phyloP scores from a whole-genome alignment of 1,140 invertebrate species.

The Plutomurus gul region DNA sequence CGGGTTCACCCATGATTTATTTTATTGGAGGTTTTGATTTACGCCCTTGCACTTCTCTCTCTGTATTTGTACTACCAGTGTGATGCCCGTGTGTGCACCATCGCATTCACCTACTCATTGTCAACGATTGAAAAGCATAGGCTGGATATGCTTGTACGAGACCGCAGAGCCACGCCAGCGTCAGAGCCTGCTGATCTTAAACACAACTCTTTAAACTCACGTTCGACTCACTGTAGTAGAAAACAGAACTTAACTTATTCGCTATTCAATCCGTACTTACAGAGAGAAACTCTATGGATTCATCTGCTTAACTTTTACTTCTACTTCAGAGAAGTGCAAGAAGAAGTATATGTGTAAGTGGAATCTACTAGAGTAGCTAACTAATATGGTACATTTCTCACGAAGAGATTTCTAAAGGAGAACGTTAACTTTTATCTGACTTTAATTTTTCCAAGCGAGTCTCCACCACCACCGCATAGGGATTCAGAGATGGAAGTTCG shows the following conservation, averaged over 20 bases:
- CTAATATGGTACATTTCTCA: too few relatives aligned
- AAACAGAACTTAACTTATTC: background rate
- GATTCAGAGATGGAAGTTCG: background rate
- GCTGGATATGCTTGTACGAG: background rate
- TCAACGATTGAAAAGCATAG: background rate
- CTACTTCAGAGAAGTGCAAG: background rate
- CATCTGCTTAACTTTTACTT: background rate
- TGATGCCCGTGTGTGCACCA: background rate
- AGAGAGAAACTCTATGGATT: background rate
- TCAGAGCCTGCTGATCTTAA: background rate
- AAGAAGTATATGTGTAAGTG: too few relatives aligned
- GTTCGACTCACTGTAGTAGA: background rate
- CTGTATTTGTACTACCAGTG: background rate
- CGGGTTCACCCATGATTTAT: conserved; percentile 47
- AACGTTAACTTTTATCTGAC: conserved; percentile 3
- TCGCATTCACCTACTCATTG: background rate
- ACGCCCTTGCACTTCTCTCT: conserved; percentile 4
- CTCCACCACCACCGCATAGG: background rate
- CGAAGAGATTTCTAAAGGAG: too few relatives aligned
- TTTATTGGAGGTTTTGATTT: conserved; percentile 43
- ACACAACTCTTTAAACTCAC: background rate
- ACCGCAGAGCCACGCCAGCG: too few relatives aligned
- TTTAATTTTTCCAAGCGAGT: conserved; percentile 25
- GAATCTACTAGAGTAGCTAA: too few relatives aligned
- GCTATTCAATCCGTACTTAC: background rate